Base-by-base conservation (phyloP, 2,888 invertebrate species). In the Eugnorisma glareosa region DNA sequence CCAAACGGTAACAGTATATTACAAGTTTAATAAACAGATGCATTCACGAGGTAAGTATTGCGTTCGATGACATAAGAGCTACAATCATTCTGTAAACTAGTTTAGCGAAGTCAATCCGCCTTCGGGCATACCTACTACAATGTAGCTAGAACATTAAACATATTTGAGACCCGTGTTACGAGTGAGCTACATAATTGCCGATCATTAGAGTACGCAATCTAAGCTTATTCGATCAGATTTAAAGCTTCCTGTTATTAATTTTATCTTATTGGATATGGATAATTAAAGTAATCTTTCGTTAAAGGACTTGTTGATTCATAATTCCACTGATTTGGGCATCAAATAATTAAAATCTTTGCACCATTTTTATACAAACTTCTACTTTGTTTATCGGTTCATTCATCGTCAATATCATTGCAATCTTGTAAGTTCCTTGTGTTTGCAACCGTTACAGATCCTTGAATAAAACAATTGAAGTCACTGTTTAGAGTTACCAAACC, bases 401-500 rank as follows among this genome's bases (percentile, higher is more conserved):
- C 35, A 45, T 63, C n/a, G 4, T 59, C 51, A 71, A 51, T 57
- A 59, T 48, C 40, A 35, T 40, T 35, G 35, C 21, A 1, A 24
- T 86, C 66, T 79, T 48, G 76, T 75, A 64, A 82, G 70, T 87
- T 84, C 83, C 82, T 86, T 74, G 83, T 84, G 81, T 78, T 77
- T 84, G 80, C 80, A 87, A 84, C 69, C 59, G 80, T 82, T 77
- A 82, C 77, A 84, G 77, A 87, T 90, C 91, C 91, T 91, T 91
- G 87, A 88, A 86, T 79, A 84, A 83, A 89, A 90, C 88, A 90
- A 90, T 90, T 83, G 86, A 86, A 89, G 82, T 78, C 75, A 84
- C 89, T 84, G 87, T 89, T 89, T 86, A 88, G 86, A 87, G 80
- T 89, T 90, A 87, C 87, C 75, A 82, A 89, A 89, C 86, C 85